Evolutionary conservation across 2,888 invertebrate genomes (phyloP).

Genomic region (Lochmaea capreae): DNA sequence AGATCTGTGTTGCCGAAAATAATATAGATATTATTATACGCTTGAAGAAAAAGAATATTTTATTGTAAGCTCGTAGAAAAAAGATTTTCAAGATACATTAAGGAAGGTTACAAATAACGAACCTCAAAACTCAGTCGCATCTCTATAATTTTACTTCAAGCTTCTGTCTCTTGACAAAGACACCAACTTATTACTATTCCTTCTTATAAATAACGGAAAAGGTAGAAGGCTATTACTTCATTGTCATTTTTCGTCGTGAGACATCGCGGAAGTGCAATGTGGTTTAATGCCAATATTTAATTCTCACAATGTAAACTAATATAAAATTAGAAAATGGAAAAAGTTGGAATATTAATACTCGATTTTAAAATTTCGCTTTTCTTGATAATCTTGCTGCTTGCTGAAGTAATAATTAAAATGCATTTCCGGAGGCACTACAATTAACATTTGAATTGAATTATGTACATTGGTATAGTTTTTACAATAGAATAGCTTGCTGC

Average conservation of each 20-base stretch:
- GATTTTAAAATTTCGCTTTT: background rate
- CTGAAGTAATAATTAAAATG: background rate
- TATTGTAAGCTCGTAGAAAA: too few species aligned
- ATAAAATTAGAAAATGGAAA: background rate
- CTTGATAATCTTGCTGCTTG: background rate
- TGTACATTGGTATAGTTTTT: background rate
- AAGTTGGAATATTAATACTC: background rate
- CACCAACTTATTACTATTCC: constrained; percentile 19
- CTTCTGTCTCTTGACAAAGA: constrained; percentile 15
- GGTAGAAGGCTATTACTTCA: constrained; percentile 14
- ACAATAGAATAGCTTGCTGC: too few species aligned
- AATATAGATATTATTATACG: too few species aligned
- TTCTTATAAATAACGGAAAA: constrained; percentile 17
- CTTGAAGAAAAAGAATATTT: too few species aligned
- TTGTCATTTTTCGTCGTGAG: constrained; percentile 13
- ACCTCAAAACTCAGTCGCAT: background rate
- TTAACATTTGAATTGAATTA: too few species aligned
- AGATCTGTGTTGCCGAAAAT: too few species aligned
- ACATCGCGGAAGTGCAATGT: constrained; percentile 8
- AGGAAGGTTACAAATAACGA: background rate
- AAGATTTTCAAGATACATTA: too few species aligned
- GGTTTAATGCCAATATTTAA: background rate
- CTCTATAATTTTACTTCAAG: background rate
- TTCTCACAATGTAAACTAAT: background rate
- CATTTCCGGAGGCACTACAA: too few species aligned